Percentiles rank a stretch among this genome's conserved stretches.
phyloP scores from a whole-genome alignment of 2,888 invertebrate species.

The Drosophila merina region DNA sequence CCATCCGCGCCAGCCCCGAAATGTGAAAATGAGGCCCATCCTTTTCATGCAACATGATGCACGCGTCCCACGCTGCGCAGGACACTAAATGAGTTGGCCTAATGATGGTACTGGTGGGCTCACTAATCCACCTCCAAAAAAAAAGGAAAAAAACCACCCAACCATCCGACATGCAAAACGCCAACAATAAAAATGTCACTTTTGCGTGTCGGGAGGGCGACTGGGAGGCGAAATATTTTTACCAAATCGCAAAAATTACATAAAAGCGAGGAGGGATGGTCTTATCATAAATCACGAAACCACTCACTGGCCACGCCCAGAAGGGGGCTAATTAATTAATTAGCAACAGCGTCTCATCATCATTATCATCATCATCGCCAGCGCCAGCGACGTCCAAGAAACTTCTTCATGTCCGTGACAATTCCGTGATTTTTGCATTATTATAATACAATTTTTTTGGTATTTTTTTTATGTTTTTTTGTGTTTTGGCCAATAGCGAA shows the following conservation, averaged over 20 bases:
- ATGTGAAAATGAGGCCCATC: not conserved
- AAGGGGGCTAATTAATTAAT: conserved; percentile 65
- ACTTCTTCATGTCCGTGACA: conserved; percentile 56
- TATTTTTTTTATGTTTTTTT: not conserved
- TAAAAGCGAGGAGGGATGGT: conserved; percentile 15
- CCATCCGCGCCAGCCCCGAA: conserved; percentile 3
- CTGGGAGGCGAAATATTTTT: conserved; percentile 20
- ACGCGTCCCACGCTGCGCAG: conserved; percentile 43
- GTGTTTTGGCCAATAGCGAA: conserved; percentile 45
- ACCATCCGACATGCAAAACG: conserved; percentile 39
- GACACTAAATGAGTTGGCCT: conserved; percentile 29
- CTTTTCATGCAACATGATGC: conserved; percentile 40
- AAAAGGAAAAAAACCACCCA: not conserved
- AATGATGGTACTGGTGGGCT: conserved; percentile 36
- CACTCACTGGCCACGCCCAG: conserved; percentile 41
- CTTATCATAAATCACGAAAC: conserved; percentile 61
- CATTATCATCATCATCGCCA: conserved; percentile 35
- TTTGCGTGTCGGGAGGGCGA: conserved; percentile 55
- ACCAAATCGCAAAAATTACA: conserved; percentile 38
- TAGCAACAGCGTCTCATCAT: conserved; percentile 54
- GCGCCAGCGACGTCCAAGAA: conserved; percentile 2
- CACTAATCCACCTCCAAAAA: not conserved
- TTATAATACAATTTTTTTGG: conserved; percentile 4
- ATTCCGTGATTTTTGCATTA: conserved; percentile 43
- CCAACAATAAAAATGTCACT: conserved; percentile 62